phyloP scores from a whole-genome alignment of 2,797 vertebrate species.

The Halcyon chelicuti region DNA sequence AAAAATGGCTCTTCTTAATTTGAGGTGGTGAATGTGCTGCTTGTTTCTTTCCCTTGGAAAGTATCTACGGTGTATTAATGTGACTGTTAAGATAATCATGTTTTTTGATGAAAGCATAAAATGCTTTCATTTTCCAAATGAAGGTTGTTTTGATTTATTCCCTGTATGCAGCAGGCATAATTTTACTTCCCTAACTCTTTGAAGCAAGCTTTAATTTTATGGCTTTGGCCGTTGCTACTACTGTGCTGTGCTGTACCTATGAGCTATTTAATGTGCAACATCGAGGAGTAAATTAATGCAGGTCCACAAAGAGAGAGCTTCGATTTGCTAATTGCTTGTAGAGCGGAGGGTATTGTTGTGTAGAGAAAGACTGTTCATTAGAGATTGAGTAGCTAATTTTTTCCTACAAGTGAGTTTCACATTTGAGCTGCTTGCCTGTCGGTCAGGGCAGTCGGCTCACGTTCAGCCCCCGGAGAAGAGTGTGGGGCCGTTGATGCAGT shows the following conservation, averaged over 20 bases:
- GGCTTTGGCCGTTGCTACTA: neutral
- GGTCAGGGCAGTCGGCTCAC: neutral
- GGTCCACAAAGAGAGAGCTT: slow-evolving; percentile 40
- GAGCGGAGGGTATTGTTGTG: slow-evolving; percentile 25
- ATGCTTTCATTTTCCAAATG: slow-evolving; percentile 60
- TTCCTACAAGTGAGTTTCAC: neutral
- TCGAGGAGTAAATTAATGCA: slow-evolving; percentile 53
- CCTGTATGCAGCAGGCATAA: neutral
- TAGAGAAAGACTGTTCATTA: slow-evolving; percentile 42
- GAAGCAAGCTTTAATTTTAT: slow-evolving; percentile 47
- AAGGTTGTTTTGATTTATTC: slow-evolving; percentile 57
- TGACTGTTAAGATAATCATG: slow-evolving; percentile 21
- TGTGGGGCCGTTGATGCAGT: neutral
- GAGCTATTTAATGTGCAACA: slow-evolving; percentile 44
- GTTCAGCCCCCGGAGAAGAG: neutral
- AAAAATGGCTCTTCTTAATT: neutral
- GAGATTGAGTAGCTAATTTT: slow-evolving; percentile 44
- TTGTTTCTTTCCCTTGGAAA: neutral
- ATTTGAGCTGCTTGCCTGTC: neutral
- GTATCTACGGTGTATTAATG: neutral
- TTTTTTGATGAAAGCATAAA: slow-evolving; percentile 47
- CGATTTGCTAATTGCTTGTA: slow-evolving; percentile 65
- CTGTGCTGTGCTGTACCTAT: slow-evolving; percentile 18
- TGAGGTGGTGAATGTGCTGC: neutral
- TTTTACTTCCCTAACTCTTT: slow-evolving; percentile 39